Conservation (phyloP, 1,140 invertebrate genomes). For the Littorina saxatilis region DNA sequence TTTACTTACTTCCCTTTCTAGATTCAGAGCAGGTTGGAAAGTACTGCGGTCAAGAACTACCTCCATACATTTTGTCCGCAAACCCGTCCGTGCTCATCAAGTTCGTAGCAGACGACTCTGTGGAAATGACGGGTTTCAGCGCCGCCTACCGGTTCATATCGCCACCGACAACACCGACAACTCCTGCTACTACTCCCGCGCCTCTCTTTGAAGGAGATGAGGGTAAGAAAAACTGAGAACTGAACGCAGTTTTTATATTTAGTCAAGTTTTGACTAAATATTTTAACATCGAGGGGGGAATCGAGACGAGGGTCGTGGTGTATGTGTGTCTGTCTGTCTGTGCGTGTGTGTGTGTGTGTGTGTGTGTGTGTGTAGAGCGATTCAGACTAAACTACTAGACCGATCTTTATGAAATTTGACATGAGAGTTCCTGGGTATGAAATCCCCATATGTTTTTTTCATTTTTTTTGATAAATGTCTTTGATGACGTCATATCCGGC, state of each 20-base stretch:
- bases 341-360: too few relatives aligned
- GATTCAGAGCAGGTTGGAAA: neutral
- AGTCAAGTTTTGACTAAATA: neutral
- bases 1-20: too few relatives aligned
- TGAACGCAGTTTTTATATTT: neutral
- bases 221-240: neutral
- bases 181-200: slow-evolving; percentile 11
- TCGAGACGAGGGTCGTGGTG: neutral
- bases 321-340: neutral
- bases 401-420: too few relatives aligned
- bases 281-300: too few relatives aligned
- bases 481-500: too few relatives aligned
- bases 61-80: slow-evolving; percentile 12
- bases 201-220: neutral
- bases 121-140: slow-evolving; percentile 53
- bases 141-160: slow-evolving; percentile 17
- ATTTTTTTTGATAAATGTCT: too few relatives aligned
- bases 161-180: neutral
- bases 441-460: too few relatives aligned
- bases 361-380: too few relatives aligned
- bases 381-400: too few relatives aligned
- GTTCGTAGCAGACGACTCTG: slow-evolving; percentile 46
- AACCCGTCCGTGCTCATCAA: slow-evolving; percentile 29
- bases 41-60: slow-evolving; percentile 32
- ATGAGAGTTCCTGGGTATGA: too few relatives aligned